Base-by-base conservation (phyloP, 1,140 invertebrate species). In the Atopsyche davidsoni region DNA sequence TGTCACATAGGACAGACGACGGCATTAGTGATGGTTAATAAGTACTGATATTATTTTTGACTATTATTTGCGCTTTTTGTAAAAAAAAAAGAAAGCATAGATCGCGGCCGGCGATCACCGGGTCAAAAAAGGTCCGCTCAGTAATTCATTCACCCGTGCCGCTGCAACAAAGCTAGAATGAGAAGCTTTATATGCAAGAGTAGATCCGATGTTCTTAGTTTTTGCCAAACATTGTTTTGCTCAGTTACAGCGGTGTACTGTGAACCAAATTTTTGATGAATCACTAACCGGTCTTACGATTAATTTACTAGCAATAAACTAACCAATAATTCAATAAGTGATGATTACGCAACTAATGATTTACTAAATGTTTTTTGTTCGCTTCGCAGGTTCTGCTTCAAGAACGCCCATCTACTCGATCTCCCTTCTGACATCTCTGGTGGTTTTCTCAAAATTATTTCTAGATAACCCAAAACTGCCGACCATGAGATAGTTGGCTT, bases 401-500 rank as follows among this genome's bases (percentile, higher is more conserved):
- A 24, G 17, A 4, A 31, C 18, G 4, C 24, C 47, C n/a, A 38
- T 45, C 18, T 25, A 17, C 6, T 4, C 28, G 21, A 23, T 50
- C 17, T 41, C 46, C 21, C 16, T 24, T n/a, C 23, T 55, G 21
- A 18, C 44, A 9, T 19, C 25, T 22, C 16, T 39, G 3, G 46
- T 35, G n/a, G 14, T 46, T n/a, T 34, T 55, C 16, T 28, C 42
- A 14, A 47, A 55, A 17, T 35, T 49, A 13, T 46, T 55, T 39
- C 28, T 55, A 55, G 53, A 45, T 38, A 50, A 50, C 34, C 25
- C 48, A 50, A 55, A 45, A 18, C 14, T 46, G 19, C 23, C 35
- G 10, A 46, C 18, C 28, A 38, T 32, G 43, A 55, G 53, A 55
- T 55, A 55, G 53, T 55, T 40, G 44, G 53, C 35, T 55, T 55